These are phyloP conservation scores for Sweltsa coloradensis DNA, from an alignment of 1,140 invertebrate genomes.

Conservation along the genomic window DNA sequence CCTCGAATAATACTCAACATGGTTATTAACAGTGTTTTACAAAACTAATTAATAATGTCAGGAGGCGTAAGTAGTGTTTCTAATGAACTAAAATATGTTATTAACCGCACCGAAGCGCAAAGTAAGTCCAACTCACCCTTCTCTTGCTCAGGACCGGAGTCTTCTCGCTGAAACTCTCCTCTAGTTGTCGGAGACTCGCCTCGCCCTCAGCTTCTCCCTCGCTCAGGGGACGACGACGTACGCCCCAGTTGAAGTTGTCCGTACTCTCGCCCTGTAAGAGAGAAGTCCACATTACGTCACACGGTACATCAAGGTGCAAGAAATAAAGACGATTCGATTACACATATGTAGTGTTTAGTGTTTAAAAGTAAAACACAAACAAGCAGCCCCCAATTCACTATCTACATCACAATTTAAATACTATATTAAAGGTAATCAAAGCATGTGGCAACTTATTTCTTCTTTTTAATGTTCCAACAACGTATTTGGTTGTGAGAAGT, in stretches of 20 bases:
- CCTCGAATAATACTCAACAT: neutral
- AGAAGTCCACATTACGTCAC: neutral
- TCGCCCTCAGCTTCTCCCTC: conserved; percentile 47
- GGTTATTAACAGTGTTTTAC: neutral
- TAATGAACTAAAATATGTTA: too few species aligned
- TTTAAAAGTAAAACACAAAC: conserved; percentile 1
- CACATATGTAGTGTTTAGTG: neutral
- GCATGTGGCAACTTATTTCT: too few species aligned
- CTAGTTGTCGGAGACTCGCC: conserved; percentile 29
- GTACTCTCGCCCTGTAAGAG: conserved; percentile 76
- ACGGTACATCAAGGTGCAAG: neutral
- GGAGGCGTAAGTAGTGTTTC: too few species aligned
- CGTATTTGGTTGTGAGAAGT: too few species aligned
- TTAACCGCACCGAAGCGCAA: too few species aligned
- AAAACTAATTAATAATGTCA: neutral
- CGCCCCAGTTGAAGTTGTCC: conserved; percentile 96
- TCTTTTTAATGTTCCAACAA: too few species aligned
- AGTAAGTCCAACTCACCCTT: conserved; percentile 25
- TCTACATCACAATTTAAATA: too few species aligned
- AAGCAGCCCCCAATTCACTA: neutral
- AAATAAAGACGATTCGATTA: neutral
- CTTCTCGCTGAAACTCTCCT: conserved; percentile 55
- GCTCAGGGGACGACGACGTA: conserved; percentile 69
- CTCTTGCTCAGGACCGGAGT: conserved; percentile 50
- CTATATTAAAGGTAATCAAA: too few species aligned